phyloP scores from a whole-genome alignment of 1,140 invertebrate species.

The Atta cephalotes region DNA sequence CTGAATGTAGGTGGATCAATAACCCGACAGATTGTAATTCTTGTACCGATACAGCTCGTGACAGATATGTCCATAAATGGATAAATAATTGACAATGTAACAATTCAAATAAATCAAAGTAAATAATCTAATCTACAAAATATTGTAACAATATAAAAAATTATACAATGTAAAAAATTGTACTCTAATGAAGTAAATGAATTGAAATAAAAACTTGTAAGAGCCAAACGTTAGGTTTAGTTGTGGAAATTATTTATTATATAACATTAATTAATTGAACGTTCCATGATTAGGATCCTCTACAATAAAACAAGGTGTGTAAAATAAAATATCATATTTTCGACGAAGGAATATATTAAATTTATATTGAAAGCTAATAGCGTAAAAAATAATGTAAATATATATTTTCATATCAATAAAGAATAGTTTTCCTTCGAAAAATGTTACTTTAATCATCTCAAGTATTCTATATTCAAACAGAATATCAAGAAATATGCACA shows the following conservation, averaged over 20 bases:
- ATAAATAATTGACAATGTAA: background rate
- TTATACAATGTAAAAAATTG: too few relatives aligned
- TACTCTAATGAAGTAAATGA: too few relatives aligned
- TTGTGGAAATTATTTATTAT: too few relatives aligned
- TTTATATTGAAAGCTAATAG: background rate
- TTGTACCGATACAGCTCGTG: background rate
- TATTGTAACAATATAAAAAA: background rate
- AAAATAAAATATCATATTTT: background rate
- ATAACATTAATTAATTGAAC: too few relatives aligned
- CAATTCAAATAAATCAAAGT: background rate
- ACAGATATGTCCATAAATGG: background rate
- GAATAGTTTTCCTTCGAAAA: background rate
- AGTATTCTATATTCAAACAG: background rate
- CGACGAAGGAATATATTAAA: background rate
- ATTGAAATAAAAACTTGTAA: too few relatives aligned
- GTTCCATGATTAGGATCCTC: too few relatives aligned
- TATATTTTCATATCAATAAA: background rate
- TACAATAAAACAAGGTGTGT: too few relatives aligned
- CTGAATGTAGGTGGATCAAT: slow-evolving; percentile 35
- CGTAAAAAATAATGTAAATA: background rate
- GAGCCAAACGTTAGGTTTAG: too few relatives aligned
- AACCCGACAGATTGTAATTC: background rate
- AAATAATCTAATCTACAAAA: background rate
- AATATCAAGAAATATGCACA: background rate
- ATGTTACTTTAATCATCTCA: background rate